Conservation (phyloP, 2,113 vertebrate species). For the Telmatochromis brachygnathus region DNA sequence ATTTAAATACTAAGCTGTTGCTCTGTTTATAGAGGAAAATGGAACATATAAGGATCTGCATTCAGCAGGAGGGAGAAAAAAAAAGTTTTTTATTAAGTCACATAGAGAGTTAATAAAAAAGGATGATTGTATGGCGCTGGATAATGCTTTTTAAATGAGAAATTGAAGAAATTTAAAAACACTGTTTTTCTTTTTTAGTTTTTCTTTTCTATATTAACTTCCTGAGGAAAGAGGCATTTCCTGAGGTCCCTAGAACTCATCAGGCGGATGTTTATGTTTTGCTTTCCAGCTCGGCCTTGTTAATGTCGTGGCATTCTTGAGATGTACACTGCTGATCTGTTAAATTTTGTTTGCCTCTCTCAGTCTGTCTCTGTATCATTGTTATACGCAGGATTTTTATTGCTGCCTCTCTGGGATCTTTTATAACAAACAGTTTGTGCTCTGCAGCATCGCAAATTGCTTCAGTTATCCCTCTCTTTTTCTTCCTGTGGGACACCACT, state of each 20-base stretch:
- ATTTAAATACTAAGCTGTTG: not conserved
- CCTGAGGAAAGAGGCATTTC: slow-evolving; percentile 49
- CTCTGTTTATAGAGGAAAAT: slow-evolving; percentile 10
- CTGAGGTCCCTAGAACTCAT: slow-evolving; percentile 22
- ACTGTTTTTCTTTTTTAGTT: not conserved
- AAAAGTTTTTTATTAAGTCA: not conserved
- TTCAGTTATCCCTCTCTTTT: not conserved
- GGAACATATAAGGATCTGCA: not conserved
- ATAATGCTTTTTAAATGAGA: not conserved
- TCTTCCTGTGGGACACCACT: not conserved
- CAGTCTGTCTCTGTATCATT: not conserved
- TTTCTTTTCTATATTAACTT: not conserved
- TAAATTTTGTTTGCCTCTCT: not conserved
- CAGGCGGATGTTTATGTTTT: slow-evolving; percentile 59
- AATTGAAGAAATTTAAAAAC: not conserved
- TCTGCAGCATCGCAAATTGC: not conserved
- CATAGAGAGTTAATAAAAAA: not conserved
- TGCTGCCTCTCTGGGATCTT: not conserved
- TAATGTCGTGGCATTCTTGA: slow-evolving; percentile 22
- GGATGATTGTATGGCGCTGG: not conserved
- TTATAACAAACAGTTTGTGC: slow-evolving; percentile 13
- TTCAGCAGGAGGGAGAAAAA: not conserved
- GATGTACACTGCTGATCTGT: slow-evolving; percentile 34
- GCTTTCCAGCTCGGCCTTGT: slow-evolving; percentile 19
- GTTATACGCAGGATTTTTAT: not conserved